phyloP scores from a whole-genome alignment of 1,140 invertebrate species.

The Drosophila melanogaster region Release_6_plus_ISO1_MT NT_033777.3:15021001-15021500 shows the following conservation, averaged over 20 bases:
- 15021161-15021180: background rate
- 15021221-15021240: slow-evolving; percentile 40
- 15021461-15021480: slow-evolving; percentile 22
- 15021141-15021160: too few species aligned
- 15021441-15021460: slow-evolving; percentile 72
- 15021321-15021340: background rate
- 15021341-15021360: slow-evolving; percentile 5
- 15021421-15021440: slow-evolving; percentile 53
- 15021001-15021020: slow-evolving; percentile 58
- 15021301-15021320: background rate
- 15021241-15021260: slow-evolving; percentile 46
- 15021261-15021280: slow-evolving; percentile 64
- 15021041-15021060: background rate
- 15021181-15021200: background rate
- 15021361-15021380: slow-evolving; percentile 9
- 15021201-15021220: background rate
- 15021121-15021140: too few species aligned
- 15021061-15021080: slow-evolving; percentile 4
- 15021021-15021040: slow-evolving; percentile 25
- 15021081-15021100: too few species aligned
- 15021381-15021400: slow-evolving; percentile 56
- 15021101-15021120: too few species aligned
- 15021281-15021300: slow-evolving; percentile 81
- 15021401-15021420: slow-evolving; percentile 79
- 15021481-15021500: slow-evolving; percentile 48